Evolutionary conservation across 2,888 invertebrate genomes (phyloP).

Genomic region (Trissolcus japonicus): DNA sequence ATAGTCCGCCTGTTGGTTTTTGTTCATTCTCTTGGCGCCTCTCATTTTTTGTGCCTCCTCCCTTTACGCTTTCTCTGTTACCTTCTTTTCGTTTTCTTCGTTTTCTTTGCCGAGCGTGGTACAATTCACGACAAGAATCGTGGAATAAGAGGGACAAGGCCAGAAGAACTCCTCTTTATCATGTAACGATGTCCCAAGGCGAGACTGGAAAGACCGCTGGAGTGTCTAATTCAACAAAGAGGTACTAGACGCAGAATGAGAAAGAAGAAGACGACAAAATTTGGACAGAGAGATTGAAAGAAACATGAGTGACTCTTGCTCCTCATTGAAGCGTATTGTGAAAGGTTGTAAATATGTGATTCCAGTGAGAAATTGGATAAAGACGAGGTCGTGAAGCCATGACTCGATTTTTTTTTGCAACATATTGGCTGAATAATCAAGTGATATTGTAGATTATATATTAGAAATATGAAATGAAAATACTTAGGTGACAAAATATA

Average conservation of each 20-base stretch:
- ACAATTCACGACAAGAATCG: slow-evolving; percentile 31
- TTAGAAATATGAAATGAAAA: slow-evolving; percentile 6
- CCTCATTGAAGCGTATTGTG: slow-evolving; percentile 57
- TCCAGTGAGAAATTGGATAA: slow-evolving; percentile 55
- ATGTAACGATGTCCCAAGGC: slow-evolving; percentile 70
- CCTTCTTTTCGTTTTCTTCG: slow-evolving; percentile 11
- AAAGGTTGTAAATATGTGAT: slow-evolving; percentile 55
- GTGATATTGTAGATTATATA: no score
- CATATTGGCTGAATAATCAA: slow-evolving; percentile 31
- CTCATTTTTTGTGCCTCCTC: slow-evolving; percentile 9
- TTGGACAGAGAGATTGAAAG: slow-evolving; percentile 36
- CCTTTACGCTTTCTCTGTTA: slow-evolving; percentile 12
- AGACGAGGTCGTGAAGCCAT: background rate
- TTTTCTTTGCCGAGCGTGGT: slow-evolving; percentile 34
- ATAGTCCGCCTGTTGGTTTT: slow-evolving; percentile 36
- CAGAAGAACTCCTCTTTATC: slow-evolving; percentile 61
- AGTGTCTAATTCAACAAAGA: slow-evolving; percentile 66
- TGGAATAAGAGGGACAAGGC: slow-evolving; percentile 20
- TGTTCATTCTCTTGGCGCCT: slow-evolving; percentile 31
- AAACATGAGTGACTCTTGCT: slow-evolving; percentile 49
- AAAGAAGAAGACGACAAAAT: slow-evolving; percentile 40
- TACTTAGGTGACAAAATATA: background rate
- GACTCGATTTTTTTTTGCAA: background rate
- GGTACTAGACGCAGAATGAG: slow-evolving; percentile 55
- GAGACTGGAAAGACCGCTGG: slow-evolving; percentile 62